A percentile compares a stretch with the other conserved stretches of the same genome.
phyloP scores from a whole-genome alignment of 1,140 invertebrate species.

The Epicauta chinensis region DNA sequence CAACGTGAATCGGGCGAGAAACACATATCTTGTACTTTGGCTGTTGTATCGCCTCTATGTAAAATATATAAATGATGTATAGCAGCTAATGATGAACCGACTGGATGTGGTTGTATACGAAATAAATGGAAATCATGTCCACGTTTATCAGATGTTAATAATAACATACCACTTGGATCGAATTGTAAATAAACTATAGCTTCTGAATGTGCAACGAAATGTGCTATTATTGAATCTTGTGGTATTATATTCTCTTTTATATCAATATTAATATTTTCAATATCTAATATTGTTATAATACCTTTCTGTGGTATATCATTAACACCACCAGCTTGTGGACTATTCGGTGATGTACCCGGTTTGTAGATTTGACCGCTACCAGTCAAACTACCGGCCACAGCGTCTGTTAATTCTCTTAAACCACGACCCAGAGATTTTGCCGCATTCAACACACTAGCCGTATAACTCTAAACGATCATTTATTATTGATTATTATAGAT shows the following conservation, averaged over 20 bases:
- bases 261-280: slow-evolving; percentile 53
- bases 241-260: slow-evolving; percentile 42
- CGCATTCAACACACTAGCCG: slow-evolving; percentile 89
- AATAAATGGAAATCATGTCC: slow-evolving; percentile 97
- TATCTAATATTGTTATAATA: slow-evolving; percentile 82
- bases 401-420: slow-evolving; percentile 84
- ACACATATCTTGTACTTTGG: slow-evolving; percentile 79
- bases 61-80: slow-evolving; percentile 96
- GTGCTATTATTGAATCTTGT: slow-evolving; percentile 74
- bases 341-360: slow-evolving; percentile 39
- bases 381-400: slow-evolving; percentile 83
- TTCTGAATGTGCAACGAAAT: slow-evolving; percentile 91
- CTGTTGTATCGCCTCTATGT: slow-evolving; percentile 80
- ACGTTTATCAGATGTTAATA: slow-evolving; percentile 88
- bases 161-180: slow-evolving; percentile 83
- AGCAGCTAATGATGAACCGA: slow-evolving; percentile 75
- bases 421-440: slow-evolving; percentile 87
- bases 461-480: slow-evolving; percentile 73
- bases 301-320: slow-evolving; percentile 65
- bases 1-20: slow-evolving; percentile 91
- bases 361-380: slow-evolving; percentile 50
- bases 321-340: slow-evolving; percentile 41
- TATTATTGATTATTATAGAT: not conserved
- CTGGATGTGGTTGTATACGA: slow-evolving; percentile 87
- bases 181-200: slow-evolving; percentile 87